Percentiles rank a stretch among this genome's conserved stretches.
Evolutionary conservation across 2,888 invertebrate genomes (phyloP).

Genomic region (Malthinus seriepunctatus): DNA sequence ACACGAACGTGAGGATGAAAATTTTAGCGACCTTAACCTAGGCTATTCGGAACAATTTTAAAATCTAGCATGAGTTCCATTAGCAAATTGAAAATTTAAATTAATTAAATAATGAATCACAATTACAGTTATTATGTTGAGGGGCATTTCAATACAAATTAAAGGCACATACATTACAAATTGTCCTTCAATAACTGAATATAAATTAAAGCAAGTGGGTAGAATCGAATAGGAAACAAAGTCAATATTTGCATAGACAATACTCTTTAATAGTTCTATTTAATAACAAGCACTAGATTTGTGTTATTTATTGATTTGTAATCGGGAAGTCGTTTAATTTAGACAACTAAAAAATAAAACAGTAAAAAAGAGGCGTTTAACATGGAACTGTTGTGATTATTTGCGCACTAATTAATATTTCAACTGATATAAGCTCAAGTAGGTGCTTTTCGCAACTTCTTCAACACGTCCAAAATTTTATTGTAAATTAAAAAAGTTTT

Average conservation of each 20-base stretch:
- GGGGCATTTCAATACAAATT: slow-evolving; percentile 9
- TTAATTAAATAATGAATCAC: slow-evolving; percentile 14
- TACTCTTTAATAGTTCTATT: slow-evolving; percentile 10
- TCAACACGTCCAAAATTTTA: too few relatives aligned
- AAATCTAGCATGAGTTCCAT: slow-evolving; percentile 1
- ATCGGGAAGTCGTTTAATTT: slow-evolving; percentile 18
- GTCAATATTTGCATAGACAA: slow-evolving; percentile 31
- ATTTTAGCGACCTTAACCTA: slow-evolving; percentile 8
- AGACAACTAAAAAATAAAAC: slow-evolving; percentile 3
- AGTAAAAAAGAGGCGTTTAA: slow-evolving; percentile 10
- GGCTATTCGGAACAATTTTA: background rate
- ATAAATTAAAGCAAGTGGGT: slow-evolving; percentile 35
- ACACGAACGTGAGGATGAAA: too few relatives aligned
- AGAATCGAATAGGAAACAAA: slow-evolving; percentile 36
- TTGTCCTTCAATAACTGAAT: slow-evolving; percentile 32
- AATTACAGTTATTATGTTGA: slow-evolving; percentile 1
- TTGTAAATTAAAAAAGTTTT: too few relatives aligned
- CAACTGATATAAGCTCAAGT: too few relatives aligned
- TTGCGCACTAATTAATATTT: too few relatives aligned
- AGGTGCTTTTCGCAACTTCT: too few relatives aligned
- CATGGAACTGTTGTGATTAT: background rate
- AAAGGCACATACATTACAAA: slow-evolving; percentile 22
- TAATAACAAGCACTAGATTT: slow-evolving; percentile 7
- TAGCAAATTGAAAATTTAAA: slow-evolving; percentile 10
- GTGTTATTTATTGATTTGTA: slow-evolving; percentile 15